Evolutionary conservation across 2,797 vertebrate genomes (phyloP), one percentile per base, ranked within the genome.

Genomic region (Sylvilagus floridanus): DNA sequence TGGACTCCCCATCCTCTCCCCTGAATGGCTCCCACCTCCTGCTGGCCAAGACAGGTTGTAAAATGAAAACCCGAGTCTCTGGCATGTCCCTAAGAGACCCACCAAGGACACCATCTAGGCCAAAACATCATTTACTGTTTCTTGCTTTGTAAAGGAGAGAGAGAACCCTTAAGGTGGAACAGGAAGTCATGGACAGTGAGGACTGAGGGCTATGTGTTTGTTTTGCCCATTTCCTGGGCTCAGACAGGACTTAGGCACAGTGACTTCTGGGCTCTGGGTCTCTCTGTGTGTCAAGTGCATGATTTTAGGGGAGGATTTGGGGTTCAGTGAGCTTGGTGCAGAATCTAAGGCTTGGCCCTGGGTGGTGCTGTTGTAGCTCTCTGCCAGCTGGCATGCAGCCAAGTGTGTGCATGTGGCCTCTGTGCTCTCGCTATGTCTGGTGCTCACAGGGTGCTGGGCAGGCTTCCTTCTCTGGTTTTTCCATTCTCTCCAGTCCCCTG

Each of bases 361-460:
- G 1, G 4, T n/a, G 21, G 16, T 60, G 1, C 10, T 47, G 83
- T 2, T 37, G 28, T 2, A 30, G 19, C 1, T 10, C 66, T 57
- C 5, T 71, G 54, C 50, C 10, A 7, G 28, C 30, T 63, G 17
- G 30, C 16, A 13, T 30, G 30, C 35, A 35, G 4, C 5, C 0
- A 0, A 57, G 12, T 54, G 32, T 24, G 4, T 47, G 66, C 24
- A 12, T 24, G 21, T 24, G 17, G 6, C 37, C 35, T 65, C 13
- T 19, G 14, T 35, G 21, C 17, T 54, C 0, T 0, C 13, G 26
- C 10, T 30, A 12, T 1, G 62, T 32, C 47, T 30, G 63, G n/a
- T n/a, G 24, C 0, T 3, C 71, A 3, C 22, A 26, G 13, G 35
- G 19, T 54, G 32, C 63, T 19, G 3, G 21, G 8, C 2, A 7